Conservation (phyloP, 2,797 vertebrate species). For the Acrossocheilus fasciatus region DNA sequence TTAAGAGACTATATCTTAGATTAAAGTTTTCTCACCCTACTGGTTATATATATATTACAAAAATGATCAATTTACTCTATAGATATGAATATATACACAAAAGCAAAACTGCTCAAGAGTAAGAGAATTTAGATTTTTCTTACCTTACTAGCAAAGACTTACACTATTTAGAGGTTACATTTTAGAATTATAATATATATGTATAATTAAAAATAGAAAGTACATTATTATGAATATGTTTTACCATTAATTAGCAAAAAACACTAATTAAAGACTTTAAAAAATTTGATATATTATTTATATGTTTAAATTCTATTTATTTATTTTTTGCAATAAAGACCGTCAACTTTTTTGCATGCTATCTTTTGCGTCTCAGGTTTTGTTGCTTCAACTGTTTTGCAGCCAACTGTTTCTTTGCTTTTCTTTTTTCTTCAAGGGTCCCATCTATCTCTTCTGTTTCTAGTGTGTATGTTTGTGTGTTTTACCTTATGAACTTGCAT, state of each 20-base stretch:
- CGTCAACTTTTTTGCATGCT: constrained; percentile 45
- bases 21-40: not conserved
- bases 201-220: not conserved
- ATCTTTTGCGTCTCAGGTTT: constrained; percentile 37
- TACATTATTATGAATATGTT: not conserved
- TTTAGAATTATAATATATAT: too few relatives aligned
- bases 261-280: not conserved
- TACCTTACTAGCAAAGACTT: not conserved
- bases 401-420: constrained; percentile 23
- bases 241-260: not conserved
- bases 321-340: constrained; percentile 23
- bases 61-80: not conserved
- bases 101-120: not conserved
- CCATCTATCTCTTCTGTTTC: constrained; percentile 46
- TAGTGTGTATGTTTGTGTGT: constrained; percentile 25
- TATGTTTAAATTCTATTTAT: not conserved
- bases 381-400: constrained; percentile 26
- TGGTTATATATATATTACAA: not conserved
- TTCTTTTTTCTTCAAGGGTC: constrained; percentile 44
- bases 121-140: not conserved
- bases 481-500: constrained; percentile 54
- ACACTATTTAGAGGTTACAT: not conserved
- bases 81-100: not conserved
- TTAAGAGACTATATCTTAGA: not conserved
- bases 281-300: not conserved